phyloP scores from a whole-genome alignment of 2,113 vertebrate species.

The Phalacrocorax aristotelis region DNA sequence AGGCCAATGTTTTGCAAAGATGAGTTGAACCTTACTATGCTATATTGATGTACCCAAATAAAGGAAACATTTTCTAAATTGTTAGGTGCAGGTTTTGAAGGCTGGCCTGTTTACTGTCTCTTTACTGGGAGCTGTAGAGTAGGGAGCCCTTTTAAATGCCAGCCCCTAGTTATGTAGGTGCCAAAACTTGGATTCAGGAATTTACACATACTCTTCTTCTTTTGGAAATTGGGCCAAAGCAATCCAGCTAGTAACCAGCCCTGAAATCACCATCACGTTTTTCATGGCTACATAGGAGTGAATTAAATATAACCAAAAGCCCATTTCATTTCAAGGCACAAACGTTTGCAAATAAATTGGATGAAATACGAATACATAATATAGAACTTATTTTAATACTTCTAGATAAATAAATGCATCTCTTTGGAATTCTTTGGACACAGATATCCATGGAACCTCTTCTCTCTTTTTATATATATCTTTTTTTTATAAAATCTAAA shows the following conservation, averaged over 20 bases:
- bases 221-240: conserved; percentile 8
- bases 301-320: conserved; percentile 40
- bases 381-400: conserved; percentile 56
- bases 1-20: neutral
- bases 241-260: conserved; percentile 19
- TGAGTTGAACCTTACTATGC: neutral
- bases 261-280: neutral
- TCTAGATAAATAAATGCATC: conserved; percentile 62
- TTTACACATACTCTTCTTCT: neutral
- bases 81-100: neutral
- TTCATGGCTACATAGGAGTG: conserved; percentile 30
- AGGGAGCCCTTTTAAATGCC: conserved; percentile 60
- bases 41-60: neutral
- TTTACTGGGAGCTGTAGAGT: conserved; percentile 41
- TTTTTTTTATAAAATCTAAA: conserved; percentile 58
- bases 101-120: conserved; percentile 1
- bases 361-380: conserved; percentile 47
- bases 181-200: conserved; percentile 29
- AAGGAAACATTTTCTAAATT: neutral
- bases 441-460: conserved; percentile 57
- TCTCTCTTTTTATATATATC: conserved; percentile 48
- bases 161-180: conserved; percentile 31
- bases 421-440: conserved; percentile 67
- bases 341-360: conserved; percentile 60
- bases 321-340: conserved; percentile 66